Base-by-base conservation (phyloP, 2,797 vertebrate species). In the Labeo calbasu region DNA sequence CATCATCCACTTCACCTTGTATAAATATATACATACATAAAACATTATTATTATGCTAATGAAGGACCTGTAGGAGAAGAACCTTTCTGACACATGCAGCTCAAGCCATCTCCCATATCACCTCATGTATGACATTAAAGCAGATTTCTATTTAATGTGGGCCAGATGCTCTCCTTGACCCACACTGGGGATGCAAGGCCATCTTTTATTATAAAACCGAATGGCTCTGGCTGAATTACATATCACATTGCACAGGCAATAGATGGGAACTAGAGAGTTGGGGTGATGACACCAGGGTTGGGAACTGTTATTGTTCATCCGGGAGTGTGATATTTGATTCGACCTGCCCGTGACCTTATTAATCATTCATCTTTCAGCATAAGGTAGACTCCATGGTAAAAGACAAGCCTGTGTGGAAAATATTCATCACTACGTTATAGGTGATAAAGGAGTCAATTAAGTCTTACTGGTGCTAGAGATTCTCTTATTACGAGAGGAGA, bases 31-130 rank as follows among this genome's bases (percentile, higher is more conserved):
- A 25, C 48, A 79, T 84, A 50, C 71, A 85, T 85, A 72, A 81
- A 87, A 77, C 50, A 87, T 81, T 65, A 65, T 28, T 59, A 50
- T 61, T 69, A 81, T 81, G 66, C 50, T 84, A 73, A 81, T 85
- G 48, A 57, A 40, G 63, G 32, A 72, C 59, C 66, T 77, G 72
- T n/a, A 83, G 36, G 28, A 79, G 19, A 36, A 55, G 68, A 80
- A 79, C 55, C 2, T 69, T 63, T 83, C 79, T 70, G 85, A 85
- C 81, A 87, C 43, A 81, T 77, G 10, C 65, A 77, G 68, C 36
- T 70, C 40, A 63, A 70, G 40, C 63, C 63, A 23, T 55, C 50
- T 82, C 57, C 17, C 77, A 77, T 65, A 46, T 40, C 66, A 68
- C 43, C 43, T 78, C 28, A 32, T n/a, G 40, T 79, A n/a, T 82